A percentile compares a stretch with the other conserved stretches of the same genome.
phyloP scores from a whole-genome alignment of 2,113 vertebrate genomes.

The Antechinus stuartii region DNA sequence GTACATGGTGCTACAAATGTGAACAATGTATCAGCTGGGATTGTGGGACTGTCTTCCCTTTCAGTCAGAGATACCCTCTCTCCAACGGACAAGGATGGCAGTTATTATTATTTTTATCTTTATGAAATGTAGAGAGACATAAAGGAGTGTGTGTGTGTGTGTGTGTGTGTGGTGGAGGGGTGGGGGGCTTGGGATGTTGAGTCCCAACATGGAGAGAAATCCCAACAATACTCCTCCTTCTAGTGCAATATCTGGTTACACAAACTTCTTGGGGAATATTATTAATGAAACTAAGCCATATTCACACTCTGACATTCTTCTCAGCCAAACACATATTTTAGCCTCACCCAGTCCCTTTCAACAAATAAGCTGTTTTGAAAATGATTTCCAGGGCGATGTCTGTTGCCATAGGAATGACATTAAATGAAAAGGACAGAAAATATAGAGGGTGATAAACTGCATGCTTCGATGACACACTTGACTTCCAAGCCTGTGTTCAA shows the following conservation, averaged over 20 bases:
- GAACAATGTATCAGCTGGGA: background rate
- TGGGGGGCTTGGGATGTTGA: conserved; percentile 46
- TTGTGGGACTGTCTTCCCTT: background rate
- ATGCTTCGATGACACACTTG: conserved; percentile 89
- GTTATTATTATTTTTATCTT: conserved; percentile 44
- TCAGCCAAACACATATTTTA: conserved; percentile 90
- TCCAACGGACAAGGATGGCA: background rate
- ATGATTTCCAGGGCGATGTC: conserved; percentile 91
- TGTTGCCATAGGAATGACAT: conserved; percentile 95
- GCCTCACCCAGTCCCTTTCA: conserved; percentile 84
- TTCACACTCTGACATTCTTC: conserved; percentile 83
- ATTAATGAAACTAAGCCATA: conserved; percentile 89
- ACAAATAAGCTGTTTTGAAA: conserved; percentile 91
- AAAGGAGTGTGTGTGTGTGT: background rate
- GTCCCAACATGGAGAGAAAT: conserved; percentile 21
- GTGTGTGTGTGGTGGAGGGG: background rate
- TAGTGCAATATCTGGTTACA: conserved; percentile 78
- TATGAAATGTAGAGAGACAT: conserved; percentile 49
- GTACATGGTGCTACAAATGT: background rate
- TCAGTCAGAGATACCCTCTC: background rate
- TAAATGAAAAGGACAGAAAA: conserved; percentile 93
- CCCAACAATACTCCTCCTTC: conserved; percentile 75
- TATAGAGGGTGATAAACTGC: conserved; percentile 91
- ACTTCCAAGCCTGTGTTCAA: conserved; percentile 90
- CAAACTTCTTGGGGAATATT: conserved; percentile 85